Conservation (phyloP, 2,888 invertebrate species). For the Taphrorychus bicolor region DNA sequence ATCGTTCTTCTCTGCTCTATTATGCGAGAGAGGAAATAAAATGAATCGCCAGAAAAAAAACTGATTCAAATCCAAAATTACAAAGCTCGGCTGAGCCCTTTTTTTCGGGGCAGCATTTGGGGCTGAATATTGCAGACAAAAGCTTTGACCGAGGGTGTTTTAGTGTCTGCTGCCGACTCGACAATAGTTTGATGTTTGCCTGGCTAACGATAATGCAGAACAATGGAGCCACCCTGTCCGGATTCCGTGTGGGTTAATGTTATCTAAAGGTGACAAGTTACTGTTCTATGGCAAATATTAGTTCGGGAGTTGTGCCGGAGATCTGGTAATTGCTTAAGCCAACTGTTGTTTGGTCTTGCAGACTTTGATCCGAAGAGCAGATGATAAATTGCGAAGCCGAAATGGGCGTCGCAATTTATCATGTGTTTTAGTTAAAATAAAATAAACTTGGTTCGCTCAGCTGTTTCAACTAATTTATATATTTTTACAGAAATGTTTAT, state of each 20-base stretch:
- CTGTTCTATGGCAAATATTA: neutral
- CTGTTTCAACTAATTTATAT: neutral
- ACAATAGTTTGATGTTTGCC: constrained; percentile 30
- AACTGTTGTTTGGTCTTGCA: too few species aligned
- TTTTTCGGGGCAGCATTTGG: neutral
- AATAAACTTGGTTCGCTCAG: neutral
- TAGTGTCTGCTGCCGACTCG: constrained; percentile 25
- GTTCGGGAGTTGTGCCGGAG: neutral
- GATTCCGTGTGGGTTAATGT: constrained; percentile 16
- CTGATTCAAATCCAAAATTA: neutral
- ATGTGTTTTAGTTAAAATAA: neutral
- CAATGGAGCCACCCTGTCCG: constrained; percentile 21
- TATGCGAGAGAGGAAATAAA: neutral
- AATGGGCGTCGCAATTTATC: too few species aligned
- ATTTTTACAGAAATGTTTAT: neutral
- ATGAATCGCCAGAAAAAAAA: constrained; percentile 6
- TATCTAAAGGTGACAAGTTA: constrained; percentile 31
- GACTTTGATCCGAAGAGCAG: too few species aligned
- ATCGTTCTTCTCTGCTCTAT: too few species aligned
- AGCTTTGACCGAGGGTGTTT: constrained; percentile 22
- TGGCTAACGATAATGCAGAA: constrained; percentile 33
- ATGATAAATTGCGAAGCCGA: too few species aligned
- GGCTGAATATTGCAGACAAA: constrained; percentile 7
- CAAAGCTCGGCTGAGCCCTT: too few species aligned
- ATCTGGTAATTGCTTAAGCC: neutral